Evolutionary conservation across 2,797 vertebrate species (phyloP).

Genomic region (Hypotaenidia okinawae): DNA sequence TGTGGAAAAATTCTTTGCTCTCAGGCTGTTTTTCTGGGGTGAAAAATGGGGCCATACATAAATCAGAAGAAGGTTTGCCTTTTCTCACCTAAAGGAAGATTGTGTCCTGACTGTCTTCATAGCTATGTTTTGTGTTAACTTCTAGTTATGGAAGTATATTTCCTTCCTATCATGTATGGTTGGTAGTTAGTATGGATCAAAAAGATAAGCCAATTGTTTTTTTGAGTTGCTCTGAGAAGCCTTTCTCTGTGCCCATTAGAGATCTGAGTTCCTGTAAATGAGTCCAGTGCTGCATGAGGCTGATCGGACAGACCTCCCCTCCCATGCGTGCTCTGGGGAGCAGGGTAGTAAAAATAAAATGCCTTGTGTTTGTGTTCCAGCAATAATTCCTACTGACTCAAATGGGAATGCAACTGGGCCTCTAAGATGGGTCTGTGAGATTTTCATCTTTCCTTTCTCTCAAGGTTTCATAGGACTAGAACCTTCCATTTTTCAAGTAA

Average conservation of each 20-base stretch:
- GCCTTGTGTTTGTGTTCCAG: not conserved
- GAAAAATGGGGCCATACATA: not conserved
- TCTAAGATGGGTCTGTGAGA: not conserved
- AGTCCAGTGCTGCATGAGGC: not conserved
- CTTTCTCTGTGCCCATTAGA: not conserved
- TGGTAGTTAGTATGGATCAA: not conserved
- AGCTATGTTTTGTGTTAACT: not conserved
- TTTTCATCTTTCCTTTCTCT: not conserved
- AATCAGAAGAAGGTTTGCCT: not conserved
- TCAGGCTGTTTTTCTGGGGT: not conserved
- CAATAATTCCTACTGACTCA: not conserved
- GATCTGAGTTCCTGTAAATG: not conserved
- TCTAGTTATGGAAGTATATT: not conserved
- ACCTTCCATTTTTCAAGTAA: slow-evolving; percentile 3
- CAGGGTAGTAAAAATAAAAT: slow-evolving; percentile 45
- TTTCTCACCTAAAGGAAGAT: not conserved
- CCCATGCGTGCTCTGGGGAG: not conserved
- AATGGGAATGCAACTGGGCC: not conserved
- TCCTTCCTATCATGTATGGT: not conserved
- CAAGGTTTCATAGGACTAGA: not conserved
- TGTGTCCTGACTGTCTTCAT: not conserved
- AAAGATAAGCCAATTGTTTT: not conserved
- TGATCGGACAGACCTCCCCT: not conserved
- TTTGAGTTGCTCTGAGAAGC: not conserved
- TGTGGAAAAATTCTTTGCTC: slow-evolving; percentile 28